Evolutionary conservation across 2,888 invertebrate species (phyloP).

Genomic region (Acrobasis consociella): DNA sequence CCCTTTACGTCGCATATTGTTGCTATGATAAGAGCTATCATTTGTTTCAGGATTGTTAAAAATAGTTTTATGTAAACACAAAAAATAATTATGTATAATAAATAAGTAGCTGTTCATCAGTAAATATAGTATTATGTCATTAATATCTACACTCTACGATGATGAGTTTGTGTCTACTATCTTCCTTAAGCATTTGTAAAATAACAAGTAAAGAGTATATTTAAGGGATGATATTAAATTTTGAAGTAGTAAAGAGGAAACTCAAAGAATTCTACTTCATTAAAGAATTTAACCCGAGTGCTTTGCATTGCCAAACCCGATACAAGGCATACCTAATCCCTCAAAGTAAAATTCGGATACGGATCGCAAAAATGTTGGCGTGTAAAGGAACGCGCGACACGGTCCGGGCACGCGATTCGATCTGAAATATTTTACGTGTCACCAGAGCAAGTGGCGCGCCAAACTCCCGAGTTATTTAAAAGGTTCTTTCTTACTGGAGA

Average conservation of each 20-base stretch:
- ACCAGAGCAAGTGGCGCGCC: slow-evolving; percentile 42
- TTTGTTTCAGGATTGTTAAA: slow-evolving; percentile 9
- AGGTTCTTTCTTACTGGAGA: slow-evolving; percentile 54
- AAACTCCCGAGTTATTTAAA: slow-evolving; percentile 62
- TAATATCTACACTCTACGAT: too few species aligned
- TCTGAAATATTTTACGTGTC: slow-evolving; percentile 49
- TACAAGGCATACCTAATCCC: slow-evolving; percentile 19
- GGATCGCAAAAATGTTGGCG: slow-evolving; percentile 27
- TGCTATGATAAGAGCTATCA: slow-evolving; percentile 37
- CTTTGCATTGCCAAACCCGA: slow-evolving; percentile 3
- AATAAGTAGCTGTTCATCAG: neutral
- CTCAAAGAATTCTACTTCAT: slow-evolving; percentile 13
- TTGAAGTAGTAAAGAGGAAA: neutral
- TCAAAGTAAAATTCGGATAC: slow-evolving; percentile 27
- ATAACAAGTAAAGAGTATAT: too few species aligned
- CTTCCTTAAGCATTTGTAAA: too few species aligned
- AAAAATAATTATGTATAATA: neutral
- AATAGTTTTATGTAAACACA: slow-evolving; percentile 1
- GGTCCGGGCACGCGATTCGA: slow-evolving; percentile 39
- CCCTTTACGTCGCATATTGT: slow-evolving; percentile 52
- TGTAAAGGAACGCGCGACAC: slow-evolving; percentile 25
- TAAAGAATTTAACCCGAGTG: slow-evolving; percentile 10
- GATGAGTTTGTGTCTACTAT: too few species aligned
- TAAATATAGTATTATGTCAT: too few species aligned
- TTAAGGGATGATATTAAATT: neutral